Evolutionary conservation across 2,113 vertebrate species (phyloP).

Genomic region (Danio rerio): DNA sequence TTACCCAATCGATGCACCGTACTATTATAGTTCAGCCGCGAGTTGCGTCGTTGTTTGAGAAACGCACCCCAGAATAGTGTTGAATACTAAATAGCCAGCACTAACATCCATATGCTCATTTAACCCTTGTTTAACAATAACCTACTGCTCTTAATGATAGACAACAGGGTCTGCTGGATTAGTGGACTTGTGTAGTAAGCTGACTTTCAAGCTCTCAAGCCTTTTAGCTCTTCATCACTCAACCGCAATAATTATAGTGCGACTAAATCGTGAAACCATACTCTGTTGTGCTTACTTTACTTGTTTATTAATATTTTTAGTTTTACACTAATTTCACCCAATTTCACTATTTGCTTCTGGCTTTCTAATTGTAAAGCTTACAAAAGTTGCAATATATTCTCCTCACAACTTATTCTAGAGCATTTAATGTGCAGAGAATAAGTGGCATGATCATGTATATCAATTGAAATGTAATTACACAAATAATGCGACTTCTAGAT

Average conservation of each 20-base stretch:
- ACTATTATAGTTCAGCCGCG: too few relatives aligned
- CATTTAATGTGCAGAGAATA: not conserved
- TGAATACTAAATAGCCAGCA: not conserved
- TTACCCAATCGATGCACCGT: too few relatives aligned
- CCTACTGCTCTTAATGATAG: slow-evolving; percentile 7
- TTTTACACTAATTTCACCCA: not conserved
- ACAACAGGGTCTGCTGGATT: slow-evolving; percentile 1
- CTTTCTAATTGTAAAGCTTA: slow-evolving; percentile 23
- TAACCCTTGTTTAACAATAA: slow-evolving; percentile 23
- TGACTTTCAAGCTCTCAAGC: slow-evolving; percentile 76
- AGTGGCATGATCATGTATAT: not conserved
- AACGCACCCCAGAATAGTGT: too few relatives aligned
- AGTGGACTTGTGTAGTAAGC: not conserved
- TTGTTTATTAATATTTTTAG: not conserved
- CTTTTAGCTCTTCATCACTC: slow-evolving; percentile 52
- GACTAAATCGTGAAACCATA: slow-evolving; percentile 62
- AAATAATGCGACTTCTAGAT: slow-evolving; percentile 4
- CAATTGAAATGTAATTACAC: not conserved
- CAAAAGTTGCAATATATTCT: not conserved
- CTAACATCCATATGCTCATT: slow-evolving; percentile 28
- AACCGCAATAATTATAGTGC: slow-evolving; percentile 56
- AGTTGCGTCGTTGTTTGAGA: too few relatives aligned
- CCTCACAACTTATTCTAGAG: not conserved
- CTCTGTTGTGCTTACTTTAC: slow-evolving; percentile 69
- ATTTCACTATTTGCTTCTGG: not conserved